Percentiles rank a stretch among this genome's conserved stretches.
These are phyloP conservation scores for Dinocampus coccinellae DNA, from an alignment of 2,888 invertebrate species.

Conservation along the genomic window DNA sequence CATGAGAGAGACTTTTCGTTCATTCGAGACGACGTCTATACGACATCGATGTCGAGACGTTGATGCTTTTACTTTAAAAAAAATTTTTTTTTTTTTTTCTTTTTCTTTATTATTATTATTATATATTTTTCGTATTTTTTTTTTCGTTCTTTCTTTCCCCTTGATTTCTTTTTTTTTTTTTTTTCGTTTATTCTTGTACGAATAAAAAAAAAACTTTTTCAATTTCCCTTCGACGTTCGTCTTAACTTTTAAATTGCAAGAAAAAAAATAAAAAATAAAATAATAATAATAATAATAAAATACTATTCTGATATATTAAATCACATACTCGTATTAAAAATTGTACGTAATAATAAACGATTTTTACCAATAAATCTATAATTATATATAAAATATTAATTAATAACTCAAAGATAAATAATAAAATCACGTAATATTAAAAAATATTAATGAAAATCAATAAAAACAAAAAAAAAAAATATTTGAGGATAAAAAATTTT, in stretches of 20 bases:
- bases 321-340: not conserved
- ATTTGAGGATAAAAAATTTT: too few species aligned
- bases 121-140: conserved; percentile 10
- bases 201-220: conserved; percentile 30
- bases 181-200: conserved; percentile 6
- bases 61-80: conserved; percentile 3
- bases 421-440: too few species aligned
- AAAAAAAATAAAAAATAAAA: too few species aligned
- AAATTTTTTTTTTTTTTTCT: too few species aligned
- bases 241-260: not conserved
- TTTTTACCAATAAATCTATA: too few species aligned
- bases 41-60: conserved; percentile 1
- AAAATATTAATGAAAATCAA: too few species aligned
- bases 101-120: too few species aligned
- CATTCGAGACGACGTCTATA: conserved; percentile 13
- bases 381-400: too few species aligned
- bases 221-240: conserved; percentile 30
- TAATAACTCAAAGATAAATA: too few species aligned
- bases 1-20: conserved; percentile 12
- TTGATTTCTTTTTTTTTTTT: not conserved
- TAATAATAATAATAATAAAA: too few species aligned
- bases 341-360: too few species aligned
- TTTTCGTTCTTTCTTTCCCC: not conserved
- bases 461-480: too few species aligned
- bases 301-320: not conserved